Evolutionary conservation across 2,113 vertebrate species (phyloP), one percentile per base, ranked within the genome.

Genomic region (Toxostoma redivivum): DNA sequence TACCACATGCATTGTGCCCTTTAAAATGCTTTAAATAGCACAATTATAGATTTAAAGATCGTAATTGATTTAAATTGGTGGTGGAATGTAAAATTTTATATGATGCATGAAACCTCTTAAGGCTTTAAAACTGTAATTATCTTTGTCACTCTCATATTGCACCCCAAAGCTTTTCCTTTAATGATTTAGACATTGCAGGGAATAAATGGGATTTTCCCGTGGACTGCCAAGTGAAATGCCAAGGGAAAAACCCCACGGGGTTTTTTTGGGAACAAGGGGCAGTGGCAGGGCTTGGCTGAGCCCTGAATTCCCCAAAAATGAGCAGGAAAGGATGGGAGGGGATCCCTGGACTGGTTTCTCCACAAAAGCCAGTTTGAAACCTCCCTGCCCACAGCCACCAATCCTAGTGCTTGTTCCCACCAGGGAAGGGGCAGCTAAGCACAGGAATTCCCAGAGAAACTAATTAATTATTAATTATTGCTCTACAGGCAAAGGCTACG

Each of bases 11-110:
- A 11, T 90, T 24, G 80, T 92, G 85, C 79, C 91, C 88, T 90
- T 96, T 96, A 81, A 94, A 95, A 89, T 30, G 82, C 81, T 72
- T 88, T 95, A 95, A 97, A 90, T 96, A 92, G 87, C 81, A 94
- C 91, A 94, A 92, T 97, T 96, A 92, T 60, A 85, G 92, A 94
- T 94, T 94, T 94, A 96, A 97, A 93, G 93, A 94, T 97, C 74
- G 7, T 96, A 97, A 96, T 97, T 95, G 94, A 97, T 93, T 94
- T 86, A 94, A 96, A 96, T 96, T 92, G 91, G 94, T 67, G 82
- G 90, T 74, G 72, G 90, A 95, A 91, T 87, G 88, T 95, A 95
- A 95, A 97, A 94, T 79, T 88, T 97, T 95, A 96, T 95, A 95
- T 90, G 94, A 96, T 95, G 90, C 94, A 95, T 84, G 90, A 96